Conservation (phyloP, 1,140 invertebrate species). For the Pseudobourletiella spinata region DNA sequence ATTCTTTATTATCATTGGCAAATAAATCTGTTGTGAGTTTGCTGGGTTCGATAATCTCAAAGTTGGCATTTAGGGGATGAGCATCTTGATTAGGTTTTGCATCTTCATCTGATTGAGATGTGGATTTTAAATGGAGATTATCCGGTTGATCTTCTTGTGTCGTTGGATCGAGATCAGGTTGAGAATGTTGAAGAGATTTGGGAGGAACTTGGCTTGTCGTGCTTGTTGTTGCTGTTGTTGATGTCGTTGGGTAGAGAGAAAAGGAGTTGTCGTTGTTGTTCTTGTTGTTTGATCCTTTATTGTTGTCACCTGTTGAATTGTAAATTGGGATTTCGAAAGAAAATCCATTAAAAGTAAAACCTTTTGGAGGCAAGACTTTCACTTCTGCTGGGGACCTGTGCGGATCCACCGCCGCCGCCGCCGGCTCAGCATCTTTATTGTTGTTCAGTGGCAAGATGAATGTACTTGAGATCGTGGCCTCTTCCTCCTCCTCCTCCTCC, state of each 20-base stretch:
- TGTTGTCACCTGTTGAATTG: background rate
- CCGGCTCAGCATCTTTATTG: background rate
- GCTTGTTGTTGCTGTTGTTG: background rate
- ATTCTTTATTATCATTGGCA: too few relatives aligned
- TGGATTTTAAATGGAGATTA: too few relatives aligned
- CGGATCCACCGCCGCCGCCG: background rate
- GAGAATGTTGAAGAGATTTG: background rate
- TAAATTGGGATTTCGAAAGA: slow-evolving; percentile 24
- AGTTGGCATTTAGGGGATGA: background rate
- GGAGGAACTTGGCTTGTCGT: background rate
- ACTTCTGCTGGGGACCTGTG: slow-evolving; percentile 22
- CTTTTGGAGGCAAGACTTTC: slow-evolving; percentile 25
- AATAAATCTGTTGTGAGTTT: too few relatives aligned
- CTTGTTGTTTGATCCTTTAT: background rate
- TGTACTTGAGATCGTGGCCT: background rate
- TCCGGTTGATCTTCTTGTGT: too few relatives aligned
- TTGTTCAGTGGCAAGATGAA: background rate
- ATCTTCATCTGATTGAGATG: too few relatives aligned
- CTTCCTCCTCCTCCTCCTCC: background rate
- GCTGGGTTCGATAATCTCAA: slow-evolving; percentile 4
- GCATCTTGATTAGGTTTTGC: background rate
- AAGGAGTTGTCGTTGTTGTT: background rate
- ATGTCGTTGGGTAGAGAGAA: background rate
- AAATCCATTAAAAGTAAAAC: slow-evolving; percentile 17
- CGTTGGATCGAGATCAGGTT: too few relatives aligned